Percentiles rank a stretch among this genome's conserved stretches.
Conservation (phyloP, 2,888 invertebrate genomes). For the Nezara viridula region DNA sequence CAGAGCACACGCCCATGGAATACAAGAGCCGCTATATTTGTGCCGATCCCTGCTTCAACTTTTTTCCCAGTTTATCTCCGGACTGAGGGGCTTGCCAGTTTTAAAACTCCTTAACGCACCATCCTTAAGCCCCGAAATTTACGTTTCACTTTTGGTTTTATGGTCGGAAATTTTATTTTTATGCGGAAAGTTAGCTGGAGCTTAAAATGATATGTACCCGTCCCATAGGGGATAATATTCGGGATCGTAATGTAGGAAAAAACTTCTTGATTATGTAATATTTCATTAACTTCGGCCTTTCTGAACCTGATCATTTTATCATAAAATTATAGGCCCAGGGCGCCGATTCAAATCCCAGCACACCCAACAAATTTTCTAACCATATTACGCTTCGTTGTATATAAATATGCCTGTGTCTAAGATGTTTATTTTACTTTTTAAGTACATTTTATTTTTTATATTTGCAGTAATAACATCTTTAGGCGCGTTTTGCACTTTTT, state of each 20-base stretch:
- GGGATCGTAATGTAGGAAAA: not conserved
- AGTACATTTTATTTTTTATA: no score
- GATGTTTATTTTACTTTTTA: no score
- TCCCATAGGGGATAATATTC: not conserved
- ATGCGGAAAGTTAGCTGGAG: not conserved
- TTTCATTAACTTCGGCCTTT: not conserved
- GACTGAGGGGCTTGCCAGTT: not conserved
- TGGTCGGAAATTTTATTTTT: slow-evolving; percentile 22
- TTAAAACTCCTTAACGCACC: slow-evolving; percentile 19
- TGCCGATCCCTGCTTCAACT: not conserved
- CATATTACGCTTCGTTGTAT: no score
- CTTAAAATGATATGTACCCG: not conserved
- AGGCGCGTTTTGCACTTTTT: no score
- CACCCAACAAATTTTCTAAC: no score
- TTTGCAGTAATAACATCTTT: no score
- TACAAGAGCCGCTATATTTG: not conserved
- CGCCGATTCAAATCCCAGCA: not conserved
- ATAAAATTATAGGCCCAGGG: not conserved
- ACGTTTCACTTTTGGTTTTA: slow-evolving; percentile 25
- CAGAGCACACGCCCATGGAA: not conserved
- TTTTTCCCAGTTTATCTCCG: not conserved
- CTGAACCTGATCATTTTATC: not conserved
- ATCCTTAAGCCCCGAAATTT: not conserved
- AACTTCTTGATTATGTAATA: not conserved
- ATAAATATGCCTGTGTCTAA: no score